phyloP scores from a whole-genome alignment of 2,113 vertebrate species.

The Ibidorhyncha struthersii region DNA sequence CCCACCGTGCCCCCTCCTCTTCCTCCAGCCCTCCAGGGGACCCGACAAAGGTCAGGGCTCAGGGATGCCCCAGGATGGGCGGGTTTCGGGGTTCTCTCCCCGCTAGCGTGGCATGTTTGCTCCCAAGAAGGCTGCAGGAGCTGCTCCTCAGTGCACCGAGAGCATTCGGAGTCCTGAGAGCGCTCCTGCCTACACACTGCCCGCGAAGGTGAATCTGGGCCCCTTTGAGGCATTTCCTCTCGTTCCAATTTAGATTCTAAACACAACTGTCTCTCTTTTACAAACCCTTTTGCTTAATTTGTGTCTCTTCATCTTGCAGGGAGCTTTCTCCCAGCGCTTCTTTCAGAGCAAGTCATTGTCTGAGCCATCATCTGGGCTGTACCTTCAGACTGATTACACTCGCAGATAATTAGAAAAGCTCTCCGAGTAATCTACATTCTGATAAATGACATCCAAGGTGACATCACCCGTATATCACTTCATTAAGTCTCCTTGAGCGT shows the following conservation, averaged over 20 bases:
- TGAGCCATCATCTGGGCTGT: not conserved
- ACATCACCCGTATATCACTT: constrained; percentile 17
- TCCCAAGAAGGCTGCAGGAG: too few relatives aligned
- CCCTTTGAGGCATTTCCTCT: not conserved
- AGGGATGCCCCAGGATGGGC: too few relatives aligned
- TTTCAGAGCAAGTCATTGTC: not conserved
- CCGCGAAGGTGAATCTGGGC: not conserved
- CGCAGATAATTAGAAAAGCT: constrained; percentile 40
- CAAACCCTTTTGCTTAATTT: not conserved
- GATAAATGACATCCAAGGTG: constrained; percentile 42
- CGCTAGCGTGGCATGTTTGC: too few relatives aligned
- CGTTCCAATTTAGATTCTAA: not conserved
- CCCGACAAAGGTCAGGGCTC: too few relatives aligned
- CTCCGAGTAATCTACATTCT: not conserved
- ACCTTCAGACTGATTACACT: not conserved
- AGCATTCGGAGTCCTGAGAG: not conserved
- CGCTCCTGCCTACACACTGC: not conserved
- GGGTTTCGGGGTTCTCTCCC: too few relatives aligned
- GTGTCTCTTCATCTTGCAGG: not conserved
- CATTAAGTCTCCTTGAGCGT: constrained; percentile 32
- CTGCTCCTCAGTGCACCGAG: too few relatives aligned
- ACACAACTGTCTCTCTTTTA: not conserved
- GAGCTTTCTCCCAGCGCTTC: not conserved
- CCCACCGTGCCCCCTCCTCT: too few relatives aligned
- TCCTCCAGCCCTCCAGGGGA: too few relatives aligned